Conservation (phyloP, 2,797 vertebrate species). For the Alcedo atthis region DNA sequence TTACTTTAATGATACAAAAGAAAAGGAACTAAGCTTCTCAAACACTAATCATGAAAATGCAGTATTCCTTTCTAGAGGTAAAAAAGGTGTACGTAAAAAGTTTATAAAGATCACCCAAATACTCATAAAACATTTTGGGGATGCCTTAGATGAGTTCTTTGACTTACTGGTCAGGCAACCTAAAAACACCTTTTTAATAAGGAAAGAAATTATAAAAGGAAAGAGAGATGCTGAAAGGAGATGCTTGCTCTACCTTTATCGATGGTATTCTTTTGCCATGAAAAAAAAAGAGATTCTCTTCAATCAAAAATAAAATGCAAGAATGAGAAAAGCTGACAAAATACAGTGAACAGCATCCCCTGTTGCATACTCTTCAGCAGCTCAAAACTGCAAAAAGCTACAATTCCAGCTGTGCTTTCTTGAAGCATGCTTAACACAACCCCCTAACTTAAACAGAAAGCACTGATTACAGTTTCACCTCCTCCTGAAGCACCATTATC, state of each 20-base stretch:
- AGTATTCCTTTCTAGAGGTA: constrained; percentile 81
- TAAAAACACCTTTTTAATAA: constrained; percentile 39
- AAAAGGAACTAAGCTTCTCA: constrained; percentile 76
- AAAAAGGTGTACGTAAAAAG: constrained; percentile 58
- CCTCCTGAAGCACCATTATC: constrained; percentile 67
- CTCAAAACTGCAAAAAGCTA: constrained; percentile 77
- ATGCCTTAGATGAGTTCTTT: constrained; percentile 61
- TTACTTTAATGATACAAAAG: constrained; percentile 72
- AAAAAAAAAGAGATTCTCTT: constrained; percentile 75
- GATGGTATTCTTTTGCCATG: constrained; percentile 77
- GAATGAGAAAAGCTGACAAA: constrained; percentile 70
- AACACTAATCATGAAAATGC: constrained; percentile 76
- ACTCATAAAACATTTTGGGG: constrained; percentile 48
- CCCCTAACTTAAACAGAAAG: constrained; percentile 68
- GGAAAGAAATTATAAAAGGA: constrained; percentile 10
- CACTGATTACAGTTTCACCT: constrained; percentile 59
- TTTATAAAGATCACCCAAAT: constrained; percentile 18
- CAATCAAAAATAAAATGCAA: constrained; percentile 72
- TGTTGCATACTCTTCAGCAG: constrained; percentile 80
- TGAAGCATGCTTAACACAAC: constrained; percentile 78
- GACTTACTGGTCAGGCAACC: constrained; percentile 67
- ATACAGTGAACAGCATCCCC: constrained; percentile 74
- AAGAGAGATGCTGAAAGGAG: constrained; percentile 70
- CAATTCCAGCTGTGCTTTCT: constrained; percentile 71
- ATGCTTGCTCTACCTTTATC: constrained; percentile 68